phyloP scores from a whole-genome alignment of 1,140 invertebrate genomes.

The Plectrocnemia conspersa region DNA sequence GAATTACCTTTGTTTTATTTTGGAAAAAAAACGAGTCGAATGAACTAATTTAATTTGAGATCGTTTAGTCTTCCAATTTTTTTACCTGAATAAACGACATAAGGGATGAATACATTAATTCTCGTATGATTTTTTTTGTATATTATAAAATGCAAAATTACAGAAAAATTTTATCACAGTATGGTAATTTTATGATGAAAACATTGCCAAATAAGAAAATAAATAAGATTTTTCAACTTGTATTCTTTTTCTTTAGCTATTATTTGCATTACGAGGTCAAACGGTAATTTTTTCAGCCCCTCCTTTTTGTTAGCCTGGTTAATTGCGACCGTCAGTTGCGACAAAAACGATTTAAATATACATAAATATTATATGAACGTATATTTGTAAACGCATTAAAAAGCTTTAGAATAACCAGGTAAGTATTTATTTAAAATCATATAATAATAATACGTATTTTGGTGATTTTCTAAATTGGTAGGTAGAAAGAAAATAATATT shows the following conservation, averaged over 20 bases:
- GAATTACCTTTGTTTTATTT: constrained; percentile 27
- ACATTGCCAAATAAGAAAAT: constrained; percentile 26
- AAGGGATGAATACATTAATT: constrained; percentile 10
- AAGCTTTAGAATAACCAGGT: too few relatives aligned
- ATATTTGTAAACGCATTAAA: too few relatives aligned
- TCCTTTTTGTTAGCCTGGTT: too few relatives aligned
- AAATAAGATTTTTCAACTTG: constrained; percentile 21
- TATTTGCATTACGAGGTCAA: too few relatives aligned
- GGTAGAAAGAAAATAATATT: too few relatives aligned
- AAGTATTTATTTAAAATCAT: too few relatives aligned
- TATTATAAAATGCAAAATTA: constrained; percentile 4
- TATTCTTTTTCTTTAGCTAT: constrained; percentile 14
- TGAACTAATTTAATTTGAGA: constrained; percentile 13
- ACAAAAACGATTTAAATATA: too few relatives aligned
- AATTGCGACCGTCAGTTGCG: too few relatives aligned
- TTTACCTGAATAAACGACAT: constrained; percentile 3
- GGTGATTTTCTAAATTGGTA: too few relatives aligned
- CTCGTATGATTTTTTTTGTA: constrained; percentile 17
- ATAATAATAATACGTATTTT: too few relatives aligned
- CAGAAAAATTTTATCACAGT: constrained; percentile 17
- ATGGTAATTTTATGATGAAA: constrained; percentile 25
- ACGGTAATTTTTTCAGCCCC: too few relatives aligned
- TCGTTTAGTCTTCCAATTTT: constrained; percentile 17
- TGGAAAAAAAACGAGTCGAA: constrained; percentile 29
- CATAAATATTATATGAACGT: too few relatives aligned